Base-by-base conservation (phyloP, 2,888 invertebrate species). In the Seira musarum region DNA sequence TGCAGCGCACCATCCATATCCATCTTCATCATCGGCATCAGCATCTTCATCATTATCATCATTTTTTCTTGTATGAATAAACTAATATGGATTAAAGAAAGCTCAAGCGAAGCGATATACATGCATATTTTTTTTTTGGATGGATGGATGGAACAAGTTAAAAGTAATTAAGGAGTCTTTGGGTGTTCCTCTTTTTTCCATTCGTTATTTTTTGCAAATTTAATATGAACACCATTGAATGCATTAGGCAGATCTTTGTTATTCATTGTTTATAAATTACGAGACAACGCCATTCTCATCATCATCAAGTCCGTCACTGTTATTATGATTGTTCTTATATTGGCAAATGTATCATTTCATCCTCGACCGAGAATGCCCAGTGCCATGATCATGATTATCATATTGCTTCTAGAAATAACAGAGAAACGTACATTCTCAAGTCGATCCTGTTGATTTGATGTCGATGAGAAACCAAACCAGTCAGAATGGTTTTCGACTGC, bases 141-240 rank as follows among this genome's bases (percentile, higher is more conserved):
- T n/a, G n/a, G 64, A 61, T 60, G 53, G 65, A 66, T n/a, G 53
- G 64, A 78, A 21, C 73, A 73, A 72, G 72, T 53, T 73, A 30
- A 65, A 67, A 79, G 79, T 73, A 79, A 79, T 79, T 79, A 79
- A 79, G 68, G 79, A 79, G 22, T 64, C 72, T 72, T 40, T 79
- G 72, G 79, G 79, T 72, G 78, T 78, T 78, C 78, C 78, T 76
- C n/a, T n/a, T 61, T 60, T 78, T 30, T 57, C 35, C 66, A 40
- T 40, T 8, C 40, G 40, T 40, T n/a, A n/a, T 66, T 49, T 49
- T 78, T 78, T 66, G 79, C 60, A 49, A 73, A 68, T 72, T 79
- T 73, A 79, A 72, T 79, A 63, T 68, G 72, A 68, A 63, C 72
- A 72, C 68, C 57, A 67, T 66, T 68, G 67, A 63, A 46, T 77